Base-by-base conservation (phyloP, 2,888 invertebrate species). In the Pheosia gnoma region DNA sequence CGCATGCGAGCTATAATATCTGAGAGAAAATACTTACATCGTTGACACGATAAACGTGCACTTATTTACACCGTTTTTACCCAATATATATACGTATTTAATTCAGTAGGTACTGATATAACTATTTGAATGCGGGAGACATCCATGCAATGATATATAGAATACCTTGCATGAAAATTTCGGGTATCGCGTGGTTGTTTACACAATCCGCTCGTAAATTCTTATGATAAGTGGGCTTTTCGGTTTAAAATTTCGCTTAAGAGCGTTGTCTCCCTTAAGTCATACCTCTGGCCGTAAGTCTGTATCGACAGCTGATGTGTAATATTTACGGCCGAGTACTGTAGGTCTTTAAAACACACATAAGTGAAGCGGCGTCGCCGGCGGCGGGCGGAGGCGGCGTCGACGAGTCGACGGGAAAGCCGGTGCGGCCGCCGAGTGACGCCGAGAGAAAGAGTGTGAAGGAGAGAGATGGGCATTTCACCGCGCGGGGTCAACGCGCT, bases 391-490 rank as follows among this genome's bases (percentile, higher is more conserved):
- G 60, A 25, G 25, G 25, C 25, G 25, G 25, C 25, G 25, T 25
- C 25, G 25, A 25, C 71, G 76, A 72, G 75, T 71, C 67, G 68
- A 77, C 80, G 90, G 88, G 90, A 90, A 91, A 91, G 91, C 89
- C 85, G 81, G 57, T 74, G 78, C 80, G 72, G 83, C 82, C 79
- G 82, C 79, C 75, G 77, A 75, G 81, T 78, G 78, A 81, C 72
- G 84, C 88, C 83, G 90, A 91, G 90, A 89, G 92, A 93, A 91
- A 93, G 92, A 93, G 93, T 91, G 90, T 90, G 84, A 89, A 90
- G 83, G 84, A 89, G 91, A 90, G 85, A 91, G 91, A 90, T 90
- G 90, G 86, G 87, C 91, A 93, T 93, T 93, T 93, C 93, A 89
- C 93, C 90, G 90, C 82, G 85, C 85, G 89, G 88, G 92, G 93